phyloP scores from a whole-genome alignment of 1,140 invertebrate genomes.

The Papilio polytes region DNA sequence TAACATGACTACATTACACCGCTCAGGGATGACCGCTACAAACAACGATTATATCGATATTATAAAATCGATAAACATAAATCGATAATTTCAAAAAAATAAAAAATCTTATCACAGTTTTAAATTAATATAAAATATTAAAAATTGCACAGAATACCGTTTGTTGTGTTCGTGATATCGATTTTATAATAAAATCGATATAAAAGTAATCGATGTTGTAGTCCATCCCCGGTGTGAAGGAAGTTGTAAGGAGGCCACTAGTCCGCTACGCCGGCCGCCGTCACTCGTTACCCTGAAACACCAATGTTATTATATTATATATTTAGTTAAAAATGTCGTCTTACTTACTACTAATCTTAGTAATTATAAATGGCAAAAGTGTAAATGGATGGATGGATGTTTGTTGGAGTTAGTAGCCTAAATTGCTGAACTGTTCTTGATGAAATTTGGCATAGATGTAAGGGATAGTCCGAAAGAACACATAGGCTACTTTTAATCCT shows the following conservation, averaged over 20 bases:
- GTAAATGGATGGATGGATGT: too few relatives aligned
- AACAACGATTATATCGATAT: neutral
- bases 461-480: too few relatives aligned
- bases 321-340: too few relatives aligned
- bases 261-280: neutral
- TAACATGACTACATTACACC: conserved; percentile 74
- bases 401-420: too few relatives aligned
- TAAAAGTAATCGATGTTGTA: neutral
- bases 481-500: too few relatives aligned
- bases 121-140: conserved; percentile 10
- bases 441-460: too few relatives aligned
- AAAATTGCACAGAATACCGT: neutral
- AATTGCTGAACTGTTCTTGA: too few relatives aligned
- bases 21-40: conserved; percentile 42
- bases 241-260: neutral
- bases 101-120: conserved; percentile 40
- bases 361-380: too few relatives aligned
- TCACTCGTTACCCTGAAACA: conserved; percentile 6
- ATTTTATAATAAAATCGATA: conserved; percentile 17
- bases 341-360: too few relatives aligned
- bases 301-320: too few relatives aligned
- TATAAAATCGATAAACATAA: neutral
- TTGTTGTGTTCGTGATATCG: neutral
- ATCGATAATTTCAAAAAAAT: neutral
- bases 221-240: neutral